A percentile compares a stretch with the other conserved stretches of the same genome.
Evolutionary conservation across 2,113 vertebrate genomes (phyloP).

Genomic region (Thermophis baileyi): DNA sequence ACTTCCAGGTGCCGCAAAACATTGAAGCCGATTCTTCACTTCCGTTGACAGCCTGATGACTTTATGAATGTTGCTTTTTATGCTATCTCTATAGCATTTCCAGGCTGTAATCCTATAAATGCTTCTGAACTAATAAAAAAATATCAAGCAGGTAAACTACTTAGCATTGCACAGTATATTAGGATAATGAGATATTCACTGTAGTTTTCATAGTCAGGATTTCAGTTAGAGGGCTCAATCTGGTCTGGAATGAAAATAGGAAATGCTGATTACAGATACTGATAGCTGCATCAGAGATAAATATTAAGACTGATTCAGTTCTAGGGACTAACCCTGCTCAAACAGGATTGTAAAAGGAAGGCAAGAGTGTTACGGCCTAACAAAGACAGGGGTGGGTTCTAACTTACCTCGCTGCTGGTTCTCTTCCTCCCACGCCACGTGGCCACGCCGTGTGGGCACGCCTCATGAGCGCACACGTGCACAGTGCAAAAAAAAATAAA

Average conservation of each 20-base stretch:
- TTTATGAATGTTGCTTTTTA: not conserved
- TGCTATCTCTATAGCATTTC: not conserved
- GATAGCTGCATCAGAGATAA: not conserved
- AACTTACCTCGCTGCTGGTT: too few relatives aligned
- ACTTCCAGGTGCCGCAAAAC: not conserved
- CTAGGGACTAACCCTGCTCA: not conserved
- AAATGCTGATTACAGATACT: not conserved
- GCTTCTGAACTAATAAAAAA: not conserved
- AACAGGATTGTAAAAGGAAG: not conserved
- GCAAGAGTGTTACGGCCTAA: too few relatives aligned
- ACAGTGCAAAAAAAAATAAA: too few relatives aligned
- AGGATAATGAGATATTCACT: not conserved
- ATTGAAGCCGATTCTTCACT: not conserved
- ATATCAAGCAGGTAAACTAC: not conserved
- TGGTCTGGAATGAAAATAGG: not conserved
- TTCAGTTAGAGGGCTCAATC: not conserved
- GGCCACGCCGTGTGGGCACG: too few relatives aligned
- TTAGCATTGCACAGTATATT: not conserved
- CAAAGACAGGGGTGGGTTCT: too few relatives aligned
- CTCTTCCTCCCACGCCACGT: too few relatives aligned
- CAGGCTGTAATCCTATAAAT: not conserved
- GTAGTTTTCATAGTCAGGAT: not conserved
- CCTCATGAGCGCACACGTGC: too few relatives aligned
- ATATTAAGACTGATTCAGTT: not conserved
- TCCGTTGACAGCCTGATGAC: not conserved